phyloP scores from a whole-genome alignment of 2,113 vertebrate species.

The Pygoscelis adeliae region DNA sequence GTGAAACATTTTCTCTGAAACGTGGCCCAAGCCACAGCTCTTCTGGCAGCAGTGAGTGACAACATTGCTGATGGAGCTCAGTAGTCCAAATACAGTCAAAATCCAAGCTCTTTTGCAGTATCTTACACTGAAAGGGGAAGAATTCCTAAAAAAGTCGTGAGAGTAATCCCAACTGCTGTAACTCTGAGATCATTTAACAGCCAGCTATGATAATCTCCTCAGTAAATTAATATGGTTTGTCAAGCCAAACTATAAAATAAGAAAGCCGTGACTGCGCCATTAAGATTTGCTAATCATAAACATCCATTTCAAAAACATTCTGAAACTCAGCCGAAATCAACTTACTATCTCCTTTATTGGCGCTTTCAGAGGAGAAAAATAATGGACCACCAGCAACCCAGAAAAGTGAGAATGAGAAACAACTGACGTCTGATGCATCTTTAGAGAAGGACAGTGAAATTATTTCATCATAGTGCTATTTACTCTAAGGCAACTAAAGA shows the following conservation, averaged over 20 bases:
- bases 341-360: background rate
- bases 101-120: background rate
- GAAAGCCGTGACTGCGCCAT: background rate
- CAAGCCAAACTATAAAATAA: conserved; percentile 21
- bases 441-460: background rate
- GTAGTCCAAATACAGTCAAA: conserved; percentile 39
- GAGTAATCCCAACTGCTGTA: background rate
- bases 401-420: background rate
- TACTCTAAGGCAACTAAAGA: background rate
- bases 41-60: background rate
- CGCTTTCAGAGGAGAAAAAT: background rate
- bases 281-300: background rate
- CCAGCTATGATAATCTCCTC: background rate
- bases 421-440: background rate
- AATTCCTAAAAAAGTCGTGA: background rate
- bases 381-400: background rate
- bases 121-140: background rate
- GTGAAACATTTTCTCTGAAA: conserved; percentile 3
- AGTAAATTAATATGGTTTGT: background rate
- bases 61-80: background rate
- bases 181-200: background rate
- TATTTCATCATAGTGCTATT: background rate
- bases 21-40: background rate
- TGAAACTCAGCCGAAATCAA: background rate
- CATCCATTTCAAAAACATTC: background rate